These are phyloP conservation scores for Drosophila yakuba DNA, from an alignment of 1,140 invertebrate genomes.

Conservation along the genomic window DNA sequence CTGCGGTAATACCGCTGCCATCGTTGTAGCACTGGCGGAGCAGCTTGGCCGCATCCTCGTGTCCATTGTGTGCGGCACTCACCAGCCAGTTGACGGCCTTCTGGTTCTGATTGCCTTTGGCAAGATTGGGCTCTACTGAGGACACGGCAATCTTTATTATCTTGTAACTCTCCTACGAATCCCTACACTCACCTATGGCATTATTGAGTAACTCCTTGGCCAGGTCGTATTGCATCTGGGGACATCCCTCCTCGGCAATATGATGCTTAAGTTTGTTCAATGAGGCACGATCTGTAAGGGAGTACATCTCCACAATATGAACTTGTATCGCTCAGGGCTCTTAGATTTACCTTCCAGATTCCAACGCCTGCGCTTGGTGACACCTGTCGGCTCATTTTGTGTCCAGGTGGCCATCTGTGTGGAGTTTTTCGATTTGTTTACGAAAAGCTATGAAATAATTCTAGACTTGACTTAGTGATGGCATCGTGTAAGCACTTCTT, in stretches of 20 bases:
- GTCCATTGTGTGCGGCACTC: slow-evolving; percentile 95
- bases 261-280: slow-evolving; percentile 87
- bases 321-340: neutral
- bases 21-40: slow-evolving; percentile 91
- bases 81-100: slow-evolving; percentile 94
- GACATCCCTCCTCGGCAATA: slow-evolving; percentile 89
- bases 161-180: neutral
- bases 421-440: slow-evolving; percentile 53
- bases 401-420: slow-evolving; percentile 74
- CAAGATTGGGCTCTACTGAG: slow-evolving; percentile 74
- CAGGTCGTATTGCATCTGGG: slow-evolving; percentile 88
- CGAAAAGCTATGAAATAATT: slow-evolving; percentile 39
- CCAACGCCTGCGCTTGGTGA: slow-evolving; percentile 74
- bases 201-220: slow-evolving; percentile 88
- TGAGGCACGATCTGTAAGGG: slow-evolving; percentile 85
- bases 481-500: neutral
- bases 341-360: slow-evolving; percentile 71
- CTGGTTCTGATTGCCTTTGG: slow-evolving; percentile 84
- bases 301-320: neutral
- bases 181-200: slow-evolving; percentile 85
- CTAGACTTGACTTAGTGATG: slow-evolving; percentile 5
- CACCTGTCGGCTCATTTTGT: slow-evolving; percentile 71
- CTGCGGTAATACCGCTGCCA: slow-evolving; percentile 91
- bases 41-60: slow-evolving; percentile 92
- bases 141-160: neutral